Base-by-base conservation (phyloP, 2,888 invertebrate species). In the Plagodis dolabraria region DNA sequence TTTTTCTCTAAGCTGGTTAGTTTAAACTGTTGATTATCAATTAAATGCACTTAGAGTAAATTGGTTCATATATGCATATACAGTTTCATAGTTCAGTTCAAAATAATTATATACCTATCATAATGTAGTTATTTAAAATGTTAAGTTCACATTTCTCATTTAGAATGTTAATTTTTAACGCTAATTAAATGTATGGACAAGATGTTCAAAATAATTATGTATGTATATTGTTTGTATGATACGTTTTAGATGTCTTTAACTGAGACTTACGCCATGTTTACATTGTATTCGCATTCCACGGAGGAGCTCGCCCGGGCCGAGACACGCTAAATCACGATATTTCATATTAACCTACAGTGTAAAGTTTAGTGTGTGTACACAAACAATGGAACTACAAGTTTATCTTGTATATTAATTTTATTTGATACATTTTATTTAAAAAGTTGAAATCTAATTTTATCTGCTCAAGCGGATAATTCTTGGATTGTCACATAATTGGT, bases 81-180 rank as follows among this genome's bases (percentile, higher is more conserved):
- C 22, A 22, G 22, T 22, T 62, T 70, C 72, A 74, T 79, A 69
- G 70, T 79, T 77, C 79, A 83, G 79, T 83, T 83, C 77, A 82
- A 82, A 77, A 74, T 73, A 40, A 40, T 40, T 5, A 75, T 79
- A 70, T 71, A 66, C 67, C 68, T 22, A 22, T 4, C 67, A 69
- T 75, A 68, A 70, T 70, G 74, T 80, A 80, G 77, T 76, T 81
- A 77, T 80, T 78, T 77, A 80, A 80, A 75, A 67, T 67, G 57
- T 65, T 81, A 82, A 83, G 77, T 72, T 80, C 82, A 80, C 75
- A 79, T 79, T 69, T 84, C 82, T 86, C 82, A 83, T 77, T 78
- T 85, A 83, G 73, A 74, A 79, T 72, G 72, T 79, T 79, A 77
- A 63, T 80, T 80, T 75, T 75, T 77, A 79, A 80, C 74, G 78